Evolutionary conservation across 2,797 vertebrate genomes (phyloP), one percentile per base, ranked within the genome.

Genomic region (Fringilla coelebs): DNA sequence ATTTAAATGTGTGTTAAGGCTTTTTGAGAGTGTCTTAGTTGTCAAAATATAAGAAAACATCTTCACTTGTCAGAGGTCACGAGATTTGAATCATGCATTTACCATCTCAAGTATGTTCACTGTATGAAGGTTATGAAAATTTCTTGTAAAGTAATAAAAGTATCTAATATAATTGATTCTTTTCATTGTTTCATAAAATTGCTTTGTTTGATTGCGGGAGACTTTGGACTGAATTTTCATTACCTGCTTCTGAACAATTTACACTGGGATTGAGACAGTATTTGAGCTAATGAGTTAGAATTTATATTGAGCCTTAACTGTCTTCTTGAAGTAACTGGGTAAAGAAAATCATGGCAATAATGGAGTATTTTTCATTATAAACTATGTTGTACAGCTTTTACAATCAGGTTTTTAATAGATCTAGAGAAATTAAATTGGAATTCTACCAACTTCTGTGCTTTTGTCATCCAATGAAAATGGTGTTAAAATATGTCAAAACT

Each of bases 251-350:
- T 95, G 96, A 96, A 96, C 96, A 97, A 97, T 97, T 98, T 98
- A 96, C 95, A 96, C 89, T 94, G 91, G 95, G 95, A 97, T 97
- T 91, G 94, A 98, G 96, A 97, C 94, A 97, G 93, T 97, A 96
- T 94, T 94, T 97, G 96, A 97, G 95, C 95, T 98, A 98, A 98
- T 98, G 97, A 98, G 94, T 97, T 98, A 97, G 97, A 97, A 98
- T 98, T 98, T 97, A 97, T 98, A 98, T 97, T 97, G 95, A 97
- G 94, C 73, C 85, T 97, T 97, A 97, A 97, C 96, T 96, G 95
- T 97, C 96, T 97, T 97, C 94, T 89, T 95, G 95, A 97, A 97
- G 94, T 96, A 97, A 95, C 96, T 96, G 92, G 95, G 72, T 94
- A 96, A 95, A 88, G 89, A 97, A 97, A 97, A 97, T 97, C 96